Evolutionary conservation across 2,797 vertebrate genomes (phyloP), one percentile per base, ranked within the genome.

Genomic region (Sebastes alutus): DNA sequence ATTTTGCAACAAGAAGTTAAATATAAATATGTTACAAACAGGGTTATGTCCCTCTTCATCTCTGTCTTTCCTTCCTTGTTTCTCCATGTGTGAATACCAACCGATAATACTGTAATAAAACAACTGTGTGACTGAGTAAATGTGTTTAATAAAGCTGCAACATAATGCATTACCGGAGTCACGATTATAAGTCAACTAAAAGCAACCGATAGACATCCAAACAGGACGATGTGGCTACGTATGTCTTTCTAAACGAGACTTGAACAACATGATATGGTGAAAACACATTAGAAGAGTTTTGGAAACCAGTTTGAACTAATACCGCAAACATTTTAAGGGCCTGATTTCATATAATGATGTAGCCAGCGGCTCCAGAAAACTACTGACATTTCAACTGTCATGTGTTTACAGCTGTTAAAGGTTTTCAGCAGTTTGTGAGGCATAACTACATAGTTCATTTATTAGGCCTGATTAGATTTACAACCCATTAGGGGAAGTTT

Each of bases 261-360:
- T 76, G 7, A 25, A 16, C 55, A 71, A 35, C 54, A 23, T 7
- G 10, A 63, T 38, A 27, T n/a, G 27, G 20, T 42, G 6, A 60
- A 65, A 65, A 54, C 66, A 58, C 9, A 56, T 65, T 13, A 16
- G 11, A 68, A 55, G 46, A 74, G 23, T 18, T 74, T 9, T 62
- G 27, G n/a, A 77, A 71, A 54, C 23, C n/a, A 70, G 72, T 77
- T 69, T 70, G 7, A 66, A 58, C 2, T 16, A 62, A 42, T 25
- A 42, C 30, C 18, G 3, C 3, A 14, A n/a, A 25, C 9, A 59
- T 18, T 60, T 78, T 56, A 42, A 46, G 7, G 7, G 54, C 4
- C 23, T 75, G 16, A 77, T 80, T 61, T 68, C 49, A 55, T 18
- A 35, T 33, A 10, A 72, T 60, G 56, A 72, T 68, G 11, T 49